Evolutionary conservation across 1,140 invertebrate genomes (phyloP).

Genomic region (Drosophila malerkotliana): DNA sequence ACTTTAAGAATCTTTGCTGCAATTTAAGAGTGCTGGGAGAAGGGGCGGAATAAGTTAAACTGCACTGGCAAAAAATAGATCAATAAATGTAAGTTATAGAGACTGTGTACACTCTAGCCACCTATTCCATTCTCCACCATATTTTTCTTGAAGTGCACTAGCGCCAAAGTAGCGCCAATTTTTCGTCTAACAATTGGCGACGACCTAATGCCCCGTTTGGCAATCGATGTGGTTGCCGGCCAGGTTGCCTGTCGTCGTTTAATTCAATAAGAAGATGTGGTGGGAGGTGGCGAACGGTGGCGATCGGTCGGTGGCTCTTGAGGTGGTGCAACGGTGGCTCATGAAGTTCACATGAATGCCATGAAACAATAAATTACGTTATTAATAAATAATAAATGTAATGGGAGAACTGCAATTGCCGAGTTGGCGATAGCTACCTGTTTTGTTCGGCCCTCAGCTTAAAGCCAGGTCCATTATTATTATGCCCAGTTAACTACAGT

Average conservation of each 20-base stretch:
- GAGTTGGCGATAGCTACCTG: slow-evolving; percentile 59
- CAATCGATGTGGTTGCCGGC: slow-evolving; percentile 55
- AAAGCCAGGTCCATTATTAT: slow-evolving; percentile 52
- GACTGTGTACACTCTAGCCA: too few relatives aligned
- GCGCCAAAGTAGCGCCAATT: slow-evolving; percentile 75
- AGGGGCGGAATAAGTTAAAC: not conserved
- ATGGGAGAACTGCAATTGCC: slow-evolving; percentile 72
- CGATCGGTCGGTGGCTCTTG: slow-evolving; percentile 22
- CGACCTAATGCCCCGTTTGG: slow-evolving; percentile 81
- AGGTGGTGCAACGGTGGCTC: slow-evolving; percentile 28
- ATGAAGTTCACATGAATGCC: slow-evolving; percentile 83
- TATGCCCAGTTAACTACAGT: slow-evolving; percentile 64
- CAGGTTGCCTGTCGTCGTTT: slow-evolving; percentile 64
- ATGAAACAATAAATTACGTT: slow-evolving; percentile 84
- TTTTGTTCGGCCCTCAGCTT: slow-evolving; percentile 42
- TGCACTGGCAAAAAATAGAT: slow-evolving; percentile 2
- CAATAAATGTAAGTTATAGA: not conserved
- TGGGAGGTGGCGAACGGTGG: slow-evolving; percentile 16
- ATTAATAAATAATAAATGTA: slow-evolving; percentile 84
- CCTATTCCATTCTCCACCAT: too few relatives aligned
- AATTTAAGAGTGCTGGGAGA: slow-evolving; percentile 56
- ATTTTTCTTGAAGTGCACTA: not conserved
- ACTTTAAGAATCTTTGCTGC: slow-evolving; percentile 80
- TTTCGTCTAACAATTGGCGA: slow-evolving; percentile 79
- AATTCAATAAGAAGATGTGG: slow-evolving; percentile 73